Evolutionary conservation across 64 coral and sea anemone genomes (phyloP).

Genomic region (Stichodactyla mertensii): DNA sequence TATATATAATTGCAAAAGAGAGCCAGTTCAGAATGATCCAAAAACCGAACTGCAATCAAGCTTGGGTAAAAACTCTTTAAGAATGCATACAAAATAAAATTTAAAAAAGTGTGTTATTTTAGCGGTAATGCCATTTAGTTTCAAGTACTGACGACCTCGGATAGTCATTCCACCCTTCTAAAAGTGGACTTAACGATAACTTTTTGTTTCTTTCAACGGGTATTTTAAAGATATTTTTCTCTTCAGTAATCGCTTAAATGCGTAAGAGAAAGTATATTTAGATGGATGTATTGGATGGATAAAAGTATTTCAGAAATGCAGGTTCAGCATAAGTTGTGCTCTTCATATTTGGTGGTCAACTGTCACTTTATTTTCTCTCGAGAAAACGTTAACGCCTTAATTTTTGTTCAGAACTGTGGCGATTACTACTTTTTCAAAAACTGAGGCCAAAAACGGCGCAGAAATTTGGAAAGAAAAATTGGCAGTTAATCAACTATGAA

Average conservation of each 20-base stretch:
- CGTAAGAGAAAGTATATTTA: not conserved
- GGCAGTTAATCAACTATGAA: too few species aligned
- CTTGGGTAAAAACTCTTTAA: not conserved
- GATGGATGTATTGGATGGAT: not conserved
- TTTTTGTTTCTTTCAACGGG: not conserved
- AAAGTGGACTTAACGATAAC: not conserved
- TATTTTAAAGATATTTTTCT: not conserved
- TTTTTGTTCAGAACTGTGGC: too few species aligned
- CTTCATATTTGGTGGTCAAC: too few species aligned
- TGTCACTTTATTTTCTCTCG: too few species aligned
- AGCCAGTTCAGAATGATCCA: not conserved
- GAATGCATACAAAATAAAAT: not conserved
- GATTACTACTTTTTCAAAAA: too few species aligned
- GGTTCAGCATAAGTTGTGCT: too few species aligned
- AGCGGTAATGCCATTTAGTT: not conserved
- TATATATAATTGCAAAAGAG: not conserved
- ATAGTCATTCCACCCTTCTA: not conserved
- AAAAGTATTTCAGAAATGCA: not conserved
- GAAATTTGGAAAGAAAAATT: not conserved
- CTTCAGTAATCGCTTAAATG: not conserved
- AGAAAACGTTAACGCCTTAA: too few species aligned
- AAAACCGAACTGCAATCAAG: not conserved
- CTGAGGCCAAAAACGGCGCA: too few species aligned
- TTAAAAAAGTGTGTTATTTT: not conserved
- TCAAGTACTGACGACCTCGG: not conserved